Conservation (phyloP, 2,888 invertebrate genomes). For the Hemaris fuciformis region DNA sequence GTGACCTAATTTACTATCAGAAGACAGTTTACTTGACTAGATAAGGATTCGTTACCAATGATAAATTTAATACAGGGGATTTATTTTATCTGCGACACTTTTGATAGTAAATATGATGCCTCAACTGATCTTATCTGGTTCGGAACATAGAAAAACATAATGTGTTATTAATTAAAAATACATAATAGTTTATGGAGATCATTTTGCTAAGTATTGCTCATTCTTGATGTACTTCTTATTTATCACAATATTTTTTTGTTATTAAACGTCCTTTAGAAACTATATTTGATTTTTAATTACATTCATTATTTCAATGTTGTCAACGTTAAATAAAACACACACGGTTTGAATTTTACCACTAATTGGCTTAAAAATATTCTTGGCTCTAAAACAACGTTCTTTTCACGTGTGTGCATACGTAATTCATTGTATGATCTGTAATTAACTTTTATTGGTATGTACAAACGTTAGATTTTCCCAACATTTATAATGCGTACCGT, state of each 20-base stretch:
- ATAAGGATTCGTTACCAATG: slow-evolving; percentile 35
- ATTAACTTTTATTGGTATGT: slow-evolving; percentile 11
- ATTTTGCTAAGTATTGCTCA: too few species aligned
- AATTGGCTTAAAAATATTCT: not conserved
- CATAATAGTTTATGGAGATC: too few species aligned
- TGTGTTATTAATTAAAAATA: slow-evolving; percentile 26
- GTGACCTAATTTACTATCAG: slow-evolving; percentile 51
- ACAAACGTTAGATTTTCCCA: slow-evolving; percentile 19
- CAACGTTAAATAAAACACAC: too few species aligned
- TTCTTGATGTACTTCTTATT: too few species aligned
- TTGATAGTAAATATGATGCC: slow-evolving; percentile 24
- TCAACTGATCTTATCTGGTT: slow-evolving; percentile 20
- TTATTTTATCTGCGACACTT: slow-evolving; percentile 39
- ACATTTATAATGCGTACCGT: not conserved
- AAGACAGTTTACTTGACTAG: slow-evolving; percentile 34
- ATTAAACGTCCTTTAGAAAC: too few species aligned
- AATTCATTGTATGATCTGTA: slow-evolving; percentile 12
- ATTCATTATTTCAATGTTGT: too few species aligned
- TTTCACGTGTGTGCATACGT: not conserved
- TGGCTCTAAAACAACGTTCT: not conserved
- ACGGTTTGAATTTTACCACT: too few species aligned
- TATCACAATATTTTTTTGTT: too few species aligned
- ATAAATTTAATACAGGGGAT: slow-evolving; percentile 47
- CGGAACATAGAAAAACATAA: slow-evolving; percentile 18
- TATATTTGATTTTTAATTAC: too few species aligned